Conservation (phyloP, 2,888 invertebrate genomes). For the Pyrrhia umbra region DNA sequence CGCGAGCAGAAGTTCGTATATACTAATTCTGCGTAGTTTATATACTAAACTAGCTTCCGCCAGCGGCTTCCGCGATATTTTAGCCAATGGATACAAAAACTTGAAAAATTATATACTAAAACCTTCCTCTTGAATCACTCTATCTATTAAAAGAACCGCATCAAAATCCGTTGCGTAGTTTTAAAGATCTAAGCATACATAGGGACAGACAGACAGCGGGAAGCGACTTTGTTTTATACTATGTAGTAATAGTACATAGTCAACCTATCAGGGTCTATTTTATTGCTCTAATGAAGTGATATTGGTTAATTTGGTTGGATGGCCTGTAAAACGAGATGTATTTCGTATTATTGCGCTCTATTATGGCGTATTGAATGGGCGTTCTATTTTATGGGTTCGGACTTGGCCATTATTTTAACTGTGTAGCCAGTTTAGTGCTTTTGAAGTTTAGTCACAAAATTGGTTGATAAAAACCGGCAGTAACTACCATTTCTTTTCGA, state of each 20-base stretch:
- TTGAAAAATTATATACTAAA: too few relatives aligned
- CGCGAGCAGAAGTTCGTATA: not conserved
- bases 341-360: constrained; percentile 55
- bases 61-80: too few relatives aligned
- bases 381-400: not conserved
- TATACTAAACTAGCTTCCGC: not conserved
- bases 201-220: too few relatives aligned
- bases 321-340: constrained; percentile 67
- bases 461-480: too few relatives aligned
- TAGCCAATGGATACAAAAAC: too few relatives aligned
- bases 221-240: too few relatives aligned
- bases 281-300: constrained; percentile 70
- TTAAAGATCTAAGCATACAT: too few relatives aligned
- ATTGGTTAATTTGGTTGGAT: constrained; percentile 73
- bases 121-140: too few relatives aligned
- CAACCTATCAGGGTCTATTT: constrained; percentile 62
- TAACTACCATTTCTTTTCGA: too few relatives aligned
- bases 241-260: not conserved
- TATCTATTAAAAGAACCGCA: too few relatives aligned
- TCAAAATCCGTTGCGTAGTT: too few relatives aligned
- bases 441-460: not conserved
- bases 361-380: constrained; percentile 53
- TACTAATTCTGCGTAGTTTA: not conserved
- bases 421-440: not conserved
- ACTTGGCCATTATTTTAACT: too few relatives aligned